Evolutionary conservation across 2,888 invertebrate genomes (phyloP), one percentile per base, ranked within the genome.

Genomic region (Nomada flava): DNA sequence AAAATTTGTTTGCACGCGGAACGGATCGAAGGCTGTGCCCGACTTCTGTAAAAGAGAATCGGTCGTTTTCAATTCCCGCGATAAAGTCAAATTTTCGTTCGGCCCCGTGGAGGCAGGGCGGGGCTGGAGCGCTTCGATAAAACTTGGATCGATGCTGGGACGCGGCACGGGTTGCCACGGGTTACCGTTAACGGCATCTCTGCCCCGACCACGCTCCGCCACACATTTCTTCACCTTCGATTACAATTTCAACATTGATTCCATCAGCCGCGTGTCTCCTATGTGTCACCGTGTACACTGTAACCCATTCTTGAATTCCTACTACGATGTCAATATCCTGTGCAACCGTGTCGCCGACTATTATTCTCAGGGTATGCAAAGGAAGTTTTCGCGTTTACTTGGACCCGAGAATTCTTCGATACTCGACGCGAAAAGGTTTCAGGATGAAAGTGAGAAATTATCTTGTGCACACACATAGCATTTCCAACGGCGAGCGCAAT

Each of bases 71-170:
- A 79, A 82, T 83, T 79, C 52, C 69, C 71, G 64, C 79, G 85
- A 79, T 75, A 75, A 81, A 87, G 86, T 86, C 72, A 69, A 83
- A 88, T 87, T 87, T 87, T 88, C 85, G 87, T 71, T 26, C 64
- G 63, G 71, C 52, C 76, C 76, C 73, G 80, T 67, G 70, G 79
- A 78, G 82, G 87, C 87, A 91, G 93, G 93, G 93, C 92, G 93
- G 93, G 92, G 93, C 92, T 90, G 91, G 83, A 89, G 86, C 83
- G 84, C 83, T 92, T 93, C 91, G 93, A 93, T 92, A 92, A 93
- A 93, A 92, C 91, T 92, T 92, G 92, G 93, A 94, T 93, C 93
- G 93, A 94, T 93, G 93, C 93, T 92, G 92, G 92, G 92, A 92
- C 91, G 92, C 92, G 88, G 91, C 83, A 69, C 83, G 86, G 87